A percentile compares a stretch with the other conserved stretches of the same genome.
Conservation (phyloP, 2,797 vertebrate species). For the Falco rusticolus region DNA sequence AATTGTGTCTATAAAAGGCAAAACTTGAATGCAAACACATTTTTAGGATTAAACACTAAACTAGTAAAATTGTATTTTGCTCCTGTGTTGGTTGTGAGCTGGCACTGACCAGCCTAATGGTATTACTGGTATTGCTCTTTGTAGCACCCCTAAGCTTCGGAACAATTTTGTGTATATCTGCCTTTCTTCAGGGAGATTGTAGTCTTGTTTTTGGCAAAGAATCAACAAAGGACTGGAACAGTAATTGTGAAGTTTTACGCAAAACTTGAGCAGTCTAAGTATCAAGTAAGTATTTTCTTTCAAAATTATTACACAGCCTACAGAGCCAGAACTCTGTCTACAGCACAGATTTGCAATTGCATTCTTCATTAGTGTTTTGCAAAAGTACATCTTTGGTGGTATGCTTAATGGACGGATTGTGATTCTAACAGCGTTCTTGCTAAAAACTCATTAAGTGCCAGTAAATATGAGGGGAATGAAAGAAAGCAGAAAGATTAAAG, state of each 20-base stretch:
- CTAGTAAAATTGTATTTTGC: background rate
- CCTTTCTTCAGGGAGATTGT: background rate
- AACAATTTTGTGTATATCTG: background rate
- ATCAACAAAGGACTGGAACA: background rate
- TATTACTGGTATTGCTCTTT: background rate
- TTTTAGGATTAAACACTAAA: background rate
- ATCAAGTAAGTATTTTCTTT: background rate
- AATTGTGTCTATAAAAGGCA: background rate
- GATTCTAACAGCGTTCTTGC: background rate
- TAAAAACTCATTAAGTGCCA: constrained; percentile 33
- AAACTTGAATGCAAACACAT: background rate
- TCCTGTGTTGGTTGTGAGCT: background rate
- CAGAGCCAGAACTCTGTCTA: background rate
- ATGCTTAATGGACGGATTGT: background rate
- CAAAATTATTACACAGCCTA: background rate
- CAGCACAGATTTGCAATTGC: background rate
- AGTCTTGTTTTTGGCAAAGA: background rate
- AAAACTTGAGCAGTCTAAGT: background rate
- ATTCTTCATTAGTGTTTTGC: background rate
- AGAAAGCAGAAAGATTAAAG: constrained; percentile 15
- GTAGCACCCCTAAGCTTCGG: background rate
- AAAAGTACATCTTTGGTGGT: background rate
- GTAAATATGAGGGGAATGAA: constrained; percentile 8
- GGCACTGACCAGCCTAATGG: background rate
- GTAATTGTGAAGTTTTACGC: background rate